phyloP scores from a whole-genome alignment of 2,113 vertebrate species.

The Empidonax traillii region DNA sequence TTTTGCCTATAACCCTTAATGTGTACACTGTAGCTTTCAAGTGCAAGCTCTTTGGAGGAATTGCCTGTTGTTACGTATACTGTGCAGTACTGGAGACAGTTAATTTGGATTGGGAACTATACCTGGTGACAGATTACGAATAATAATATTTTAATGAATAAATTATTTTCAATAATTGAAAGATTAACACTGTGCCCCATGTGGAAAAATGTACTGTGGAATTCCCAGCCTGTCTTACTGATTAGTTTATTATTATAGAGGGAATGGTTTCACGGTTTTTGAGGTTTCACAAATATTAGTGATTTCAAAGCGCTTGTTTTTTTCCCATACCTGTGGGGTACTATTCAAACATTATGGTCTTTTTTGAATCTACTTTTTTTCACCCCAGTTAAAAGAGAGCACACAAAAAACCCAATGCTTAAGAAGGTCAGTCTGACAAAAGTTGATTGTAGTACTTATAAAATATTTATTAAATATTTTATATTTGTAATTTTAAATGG shows the following conservation, averaged over 20 bases:
- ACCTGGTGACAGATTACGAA: not conserved
- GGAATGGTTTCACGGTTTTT: not conserved
- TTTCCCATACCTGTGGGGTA: not conserved
- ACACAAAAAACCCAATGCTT: not conserved
- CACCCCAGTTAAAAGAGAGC: not conserved
- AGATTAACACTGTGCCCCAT: not conserved
- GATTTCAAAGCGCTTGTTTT: not conserved
- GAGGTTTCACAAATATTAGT: not conserved
- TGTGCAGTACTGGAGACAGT: not conserved
- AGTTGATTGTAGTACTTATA: not conserved
- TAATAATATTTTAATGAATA: not conserved
- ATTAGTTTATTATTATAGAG: not conserved
- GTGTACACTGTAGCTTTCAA: rapidly evolving
- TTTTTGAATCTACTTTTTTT: not conserved
- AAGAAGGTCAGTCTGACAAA: not conserved
- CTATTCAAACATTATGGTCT: not conserved
- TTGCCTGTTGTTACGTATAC: not conserved
- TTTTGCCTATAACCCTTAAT: not conserved
- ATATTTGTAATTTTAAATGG: not conserved
- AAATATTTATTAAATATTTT: not conserved
- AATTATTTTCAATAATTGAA: not conserved
- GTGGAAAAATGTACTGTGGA: not conserved
- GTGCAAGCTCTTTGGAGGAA: not conserved
- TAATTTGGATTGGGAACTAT: not conserved
- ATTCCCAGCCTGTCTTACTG: not conserved